Evolutionary conservation across 2,888 invertebrate genomes (phyloP).

Genomic region (Clusia tigrina): DNA sequence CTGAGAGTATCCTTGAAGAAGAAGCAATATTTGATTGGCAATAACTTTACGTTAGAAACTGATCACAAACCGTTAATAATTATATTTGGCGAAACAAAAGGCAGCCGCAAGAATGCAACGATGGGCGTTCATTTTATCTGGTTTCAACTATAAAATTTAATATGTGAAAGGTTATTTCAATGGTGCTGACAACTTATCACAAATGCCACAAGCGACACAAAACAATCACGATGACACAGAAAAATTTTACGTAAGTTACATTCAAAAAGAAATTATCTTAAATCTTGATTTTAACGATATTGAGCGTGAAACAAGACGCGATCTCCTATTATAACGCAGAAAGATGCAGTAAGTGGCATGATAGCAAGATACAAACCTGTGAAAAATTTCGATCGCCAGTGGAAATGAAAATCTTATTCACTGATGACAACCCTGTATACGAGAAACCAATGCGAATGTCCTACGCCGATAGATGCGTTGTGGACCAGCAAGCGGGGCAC

Average conservation of each 20-base stretch:
- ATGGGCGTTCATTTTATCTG: conserved; percentile 32
- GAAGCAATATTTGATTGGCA: conserved; percentile 33
- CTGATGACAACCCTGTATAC: too few species aligned
- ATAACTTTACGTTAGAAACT: conserved; percentile 31
- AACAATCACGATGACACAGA: conserved; percentile 1
- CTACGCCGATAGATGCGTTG: too few species aligned
- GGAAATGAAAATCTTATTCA: too few species aligned
- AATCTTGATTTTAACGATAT: not conserved
- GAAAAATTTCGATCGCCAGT: too few species aligned
- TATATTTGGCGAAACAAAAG: conserved; percentile 33
- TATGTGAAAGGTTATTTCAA: conserved; percentile 28
- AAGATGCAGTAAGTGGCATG: too few species aligned
- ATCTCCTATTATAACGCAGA: not conserved
- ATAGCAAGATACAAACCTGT: not conserved
- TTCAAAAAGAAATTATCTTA: not conserved
- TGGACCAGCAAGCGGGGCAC: too few species aligned
- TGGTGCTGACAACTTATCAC: conserved; percentile 22
- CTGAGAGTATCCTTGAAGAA: conserved; percentile 34
- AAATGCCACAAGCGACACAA: conserved; percentile 17
- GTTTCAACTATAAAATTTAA: conserved; percentile 32
- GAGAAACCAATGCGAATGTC: too few species aligned
- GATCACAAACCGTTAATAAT: conserved; percentile 28
- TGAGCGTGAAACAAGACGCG: not conserved
- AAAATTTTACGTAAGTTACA: conserved; percentile 9
- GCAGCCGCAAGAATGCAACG: conserved; percentile 32